Percentiles rank a stretch among this genome's conserved stretches.
Conservation (phyloP, 2,888 invertebrate genomes). For the Sclerodermus sp. region DNA sequence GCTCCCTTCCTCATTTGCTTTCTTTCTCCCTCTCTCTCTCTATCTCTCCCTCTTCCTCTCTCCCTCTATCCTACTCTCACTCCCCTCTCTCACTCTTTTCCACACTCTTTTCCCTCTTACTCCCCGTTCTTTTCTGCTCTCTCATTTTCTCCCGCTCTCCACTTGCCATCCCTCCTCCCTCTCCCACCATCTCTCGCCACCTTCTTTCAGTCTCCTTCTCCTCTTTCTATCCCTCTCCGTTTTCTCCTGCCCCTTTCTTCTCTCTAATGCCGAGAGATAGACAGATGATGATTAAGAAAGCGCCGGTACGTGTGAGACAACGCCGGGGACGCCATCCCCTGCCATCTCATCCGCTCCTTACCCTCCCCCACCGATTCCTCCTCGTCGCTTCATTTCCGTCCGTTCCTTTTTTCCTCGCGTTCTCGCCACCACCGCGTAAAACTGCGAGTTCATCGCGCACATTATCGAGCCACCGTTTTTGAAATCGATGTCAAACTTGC, state of each 20-base stretch:
- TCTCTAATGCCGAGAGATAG: constrained; percentile 52
- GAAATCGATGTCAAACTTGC: too few species aligned
- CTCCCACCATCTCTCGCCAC: constrained; percentile 10
- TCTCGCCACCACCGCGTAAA: not conserved
- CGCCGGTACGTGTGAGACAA: constrained; percentile 52
- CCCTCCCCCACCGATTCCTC: constrained; percentile 6
- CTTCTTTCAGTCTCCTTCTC: not conserved
- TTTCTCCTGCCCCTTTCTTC: constrained; percentile 21
- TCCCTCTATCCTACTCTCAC: constrained; percentile 9
- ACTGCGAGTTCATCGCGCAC: not conserved
- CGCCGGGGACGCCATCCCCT: constrained; percentile 38
- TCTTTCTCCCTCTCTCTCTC: constrained; percentile 9
- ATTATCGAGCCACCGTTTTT: not conserved
- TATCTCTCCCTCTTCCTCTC: constrained; percentile 9
- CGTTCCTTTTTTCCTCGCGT: constrained; percentile 15
- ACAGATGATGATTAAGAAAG: constrained; percentile 58
- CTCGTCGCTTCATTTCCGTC: constrained; percentile 12
- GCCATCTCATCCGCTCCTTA: constrained; percentile 4
- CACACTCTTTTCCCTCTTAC: constrained; percentile 15
- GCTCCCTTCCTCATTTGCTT: constrained; percentile 9
- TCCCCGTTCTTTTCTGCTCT: constrained; percentile 16
- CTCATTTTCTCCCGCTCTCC: constrained; percentile 2
- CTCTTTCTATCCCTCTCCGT: constrained; percentile 5
- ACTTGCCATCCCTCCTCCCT: constrained; percentile 9
- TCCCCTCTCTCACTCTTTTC: constrained; percentile 15